These are phyloP conservation scores for Lasioglossum albipes DNA, from an alignment of 1,140 invertebrate genomes.

Conservation along the genomic window DNA sequence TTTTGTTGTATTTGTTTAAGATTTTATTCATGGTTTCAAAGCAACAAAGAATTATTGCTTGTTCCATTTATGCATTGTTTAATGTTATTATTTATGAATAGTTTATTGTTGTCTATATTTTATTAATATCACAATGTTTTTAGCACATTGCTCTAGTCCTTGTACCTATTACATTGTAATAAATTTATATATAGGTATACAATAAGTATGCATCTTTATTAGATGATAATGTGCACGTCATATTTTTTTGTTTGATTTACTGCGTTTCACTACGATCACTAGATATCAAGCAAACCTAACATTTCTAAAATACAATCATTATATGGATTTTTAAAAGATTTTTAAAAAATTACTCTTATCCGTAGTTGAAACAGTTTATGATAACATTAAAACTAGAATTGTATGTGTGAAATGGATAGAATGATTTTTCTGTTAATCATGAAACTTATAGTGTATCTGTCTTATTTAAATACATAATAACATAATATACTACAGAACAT, in stretches of 20 bases:
- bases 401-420: not conserved
- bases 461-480: slow-evolving; percentile 4
- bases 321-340: too few relatives aligned
- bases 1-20: slow-evolving; percentile 55
- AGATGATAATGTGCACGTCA: not conserved
- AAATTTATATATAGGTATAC: slow-evolving; percentile 36
- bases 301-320: slow-evolving; percentile 13
- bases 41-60: slow-evolving; percentile 31
- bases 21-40: slow-evolving; percentile 41
- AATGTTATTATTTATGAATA: slow-evolving; percentile 49
- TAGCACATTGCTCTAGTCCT: slow-evolving; percentile 27
- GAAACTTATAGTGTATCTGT: not conserved
- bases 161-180: slow-evolving; percentile 40
- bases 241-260: not conserved
- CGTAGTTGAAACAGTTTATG: slow-evolving; percentile 18
- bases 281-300: not conserved
- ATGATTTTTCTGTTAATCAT: slow-evolving; percentile 22
- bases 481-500: slow-evolving; percentile 7
- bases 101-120: slow-evolving; percentile 47
- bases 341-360: not conserved
- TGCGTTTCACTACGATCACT: not conserved
- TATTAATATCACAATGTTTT: slow-evolving; percentile 17
- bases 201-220: not conserved
- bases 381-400: slow-evolving; percentile 18
- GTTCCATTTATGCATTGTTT: slow-evolving; percentile 41